Evolutionary conservation across 1,140 invertebrate species (phyloP), one percentile per base, ranked within the genome.

Genomic region (Plectrocnemia conspersa): DNA sequence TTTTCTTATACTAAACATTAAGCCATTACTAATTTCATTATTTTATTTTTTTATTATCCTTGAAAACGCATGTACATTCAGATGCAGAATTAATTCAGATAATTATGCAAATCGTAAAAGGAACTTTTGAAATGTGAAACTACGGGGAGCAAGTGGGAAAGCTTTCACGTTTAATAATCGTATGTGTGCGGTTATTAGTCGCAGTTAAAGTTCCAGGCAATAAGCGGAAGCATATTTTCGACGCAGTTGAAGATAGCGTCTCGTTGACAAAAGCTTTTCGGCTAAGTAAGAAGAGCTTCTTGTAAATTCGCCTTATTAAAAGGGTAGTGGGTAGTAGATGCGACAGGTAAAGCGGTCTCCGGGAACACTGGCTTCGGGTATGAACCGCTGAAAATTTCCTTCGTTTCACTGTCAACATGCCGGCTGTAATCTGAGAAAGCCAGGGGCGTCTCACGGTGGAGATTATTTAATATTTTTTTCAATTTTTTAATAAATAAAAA

Each of bases 351-450:
- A 50, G 36, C 21, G 33, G 47, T 38, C 32, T 10, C 35, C 35
- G 7, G 40, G 48, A 50, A 49, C 15, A 33, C 11, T 22, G 33
- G n/a, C 24, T 29, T 10, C 22, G 24, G 24, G 58, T 56, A 56
- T 55, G 58, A 60, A 56, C 54, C 59, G 54, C 23, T 52, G 48
- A 33, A 57, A 52, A 56, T 57, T 55, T 61, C 52, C 59, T 46
- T 57, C 59, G 23, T 27, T 36, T 53, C 54, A 56, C 59, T 61
- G 59, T 61, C 59, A 61, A 61, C 59, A 61, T 13, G 53, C n/a
- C 52, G 50, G 44, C 54, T 53, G 24, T 61, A 56, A 61, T 56
- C 46, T 48, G 45, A 56, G 21, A 22, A 19, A 11, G 0, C 3
- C 58, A 60, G 49, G 27, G 54, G 54, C 38, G 54, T 11, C 13